Evolutionary conservation across 35 echinoderm and acorn worm genomes (phyloP).

Genomic region (Ptychodera flava): DNA sequence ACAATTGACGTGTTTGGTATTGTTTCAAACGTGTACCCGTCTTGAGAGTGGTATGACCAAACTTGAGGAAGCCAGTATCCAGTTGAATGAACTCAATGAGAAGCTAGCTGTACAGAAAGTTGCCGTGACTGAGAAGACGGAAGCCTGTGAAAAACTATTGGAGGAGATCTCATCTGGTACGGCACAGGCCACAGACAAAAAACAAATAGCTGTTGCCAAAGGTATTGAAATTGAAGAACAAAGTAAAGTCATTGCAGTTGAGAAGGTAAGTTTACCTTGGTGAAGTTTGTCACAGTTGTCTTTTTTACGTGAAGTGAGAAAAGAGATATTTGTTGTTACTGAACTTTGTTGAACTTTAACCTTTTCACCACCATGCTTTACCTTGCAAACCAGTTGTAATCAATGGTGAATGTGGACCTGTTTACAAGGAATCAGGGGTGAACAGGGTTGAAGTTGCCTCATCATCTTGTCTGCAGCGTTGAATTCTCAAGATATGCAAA

Average conservation of each 20-base stretch:
- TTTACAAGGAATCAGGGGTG: no score
- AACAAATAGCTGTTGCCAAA: slow-evolving; percentile 73
- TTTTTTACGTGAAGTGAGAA: no score
- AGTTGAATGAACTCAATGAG: slow-evolving; percentile 96
- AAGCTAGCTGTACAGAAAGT: slow-evolving; percentile 96
- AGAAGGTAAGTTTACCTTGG: slow-evolving; percentile 58
- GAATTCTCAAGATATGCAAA: no score
- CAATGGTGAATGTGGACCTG: no score
- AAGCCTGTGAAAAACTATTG: slow-evolving; percentile 84
- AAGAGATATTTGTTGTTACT: no score
- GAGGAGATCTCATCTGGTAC: slow-evolving; percentile 85
- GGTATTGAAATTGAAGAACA: slow-evolving; percentile 94
- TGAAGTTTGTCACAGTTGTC: neutral
- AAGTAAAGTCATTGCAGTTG: slow-evolving; percentile 70
- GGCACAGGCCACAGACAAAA: slow-evolving; percentile 77
- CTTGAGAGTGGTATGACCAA: slow-evolving; percentile 97
- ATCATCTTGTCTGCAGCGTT: no score
- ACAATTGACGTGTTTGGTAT: no score
- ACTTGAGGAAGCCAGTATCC: slow-evolving; percentile 76
- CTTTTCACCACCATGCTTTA: no score
- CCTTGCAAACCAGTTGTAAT: no score
- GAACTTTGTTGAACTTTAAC: no score
- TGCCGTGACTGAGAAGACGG: slow-evolving; percentile 85
- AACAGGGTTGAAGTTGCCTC: no score
- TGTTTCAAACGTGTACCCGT: slow-evolving; percentile 98